Evolutionary conservation across 2,113 vertebrate genomes (phyloP).

Genomic region (Pseudopodoces humilis): DNA sequence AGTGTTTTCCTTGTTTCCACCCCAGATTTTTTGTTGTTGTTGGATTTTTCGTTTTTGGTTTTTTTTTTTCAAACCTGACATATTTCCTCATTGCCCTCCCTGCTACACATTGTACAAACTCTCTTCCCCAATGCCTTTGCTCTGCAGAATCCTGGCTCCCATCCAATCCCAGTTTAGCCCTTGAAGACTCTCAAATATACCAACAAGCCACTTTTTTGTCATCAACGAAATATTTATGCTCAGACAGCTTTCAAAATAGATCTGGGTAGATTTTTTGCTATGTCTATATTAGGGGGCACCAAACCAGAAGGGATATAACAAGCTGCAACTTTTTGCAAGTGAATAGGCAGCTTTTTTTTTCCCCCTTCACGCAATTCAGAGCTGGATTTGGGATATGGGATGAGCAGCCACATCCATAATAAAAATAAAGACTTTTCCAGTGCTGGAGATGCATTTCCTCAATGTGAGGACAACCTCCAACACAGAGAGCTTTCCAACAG

Average conservation of each 20-base stretch:
- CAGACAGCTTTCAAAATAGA: conserved; percentile 59
- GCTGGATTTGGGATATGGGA: neutral
- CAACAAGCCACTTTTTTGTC: conserved; percentile 31
- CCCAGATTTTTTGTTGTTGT: neutral
- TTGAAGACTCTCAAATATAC: conserved; percentile 20
- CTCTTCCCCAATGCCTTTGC: neutral
- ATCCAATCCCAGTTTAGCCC: conserved; percentile 41
- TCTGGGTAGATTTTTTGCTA: conserved; percentile 33
- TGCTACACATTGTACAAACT: neutral
- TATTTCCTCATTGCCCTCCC: neutral
- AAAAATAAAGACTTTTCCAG: neutral
- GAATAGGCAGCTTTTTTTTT: neutral
- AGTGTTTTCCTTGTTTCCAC: neutral
- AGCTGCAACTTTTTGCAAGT: conserved; percentile 6
- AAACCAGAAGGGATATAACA: conserved; percentile 15
- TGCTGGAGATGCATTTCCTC: neutral
- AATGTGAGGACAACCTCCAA: fast-evolving
- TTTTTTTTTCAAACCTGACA: neutral
- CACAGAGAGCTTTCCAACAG: neutral
- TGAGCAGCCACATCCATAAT: neutral
- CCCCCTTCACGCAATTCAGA: neutral
- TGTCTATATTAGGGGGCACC: conserved; percentile 19
- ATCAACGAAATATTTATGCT: conserved; percentile 12
- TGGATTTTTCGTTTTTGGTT: neutral
- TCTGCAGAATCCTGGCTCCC: neutral